A percentile compares a stretch with the other conserved stretches of the same genome.
Evolutionary conservation across 2,113 vertebrate species (phyloP).

Genomic region (Porphyrio hochstetteri): DNA sequence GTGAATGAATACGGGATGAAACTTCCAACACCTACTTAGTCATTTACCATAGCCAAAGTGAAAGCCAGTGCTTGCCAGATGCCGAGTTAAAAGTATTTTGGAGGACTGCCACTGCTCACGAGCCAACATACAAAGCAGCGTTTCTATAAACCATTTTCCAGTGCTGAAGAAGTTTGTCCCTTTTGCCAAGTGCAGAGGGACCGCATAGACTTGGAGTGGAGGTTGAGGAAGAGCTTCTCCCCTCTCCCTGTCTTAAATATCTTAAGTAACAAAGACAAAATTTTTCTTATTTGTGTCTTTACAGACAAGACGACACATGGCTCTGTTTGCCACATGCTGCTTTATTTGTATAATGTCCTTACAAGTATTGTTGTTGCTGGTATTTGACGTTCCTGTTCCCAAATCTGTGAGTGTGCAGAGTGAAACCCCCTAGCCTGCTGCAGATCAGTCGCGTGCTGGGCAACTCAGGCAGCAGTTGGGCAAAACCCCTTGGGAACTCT

Average conservation of each 20-base stretch:
- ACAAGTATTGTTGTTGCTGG: fast-evolving
- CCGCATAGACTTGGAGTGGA: neutral
- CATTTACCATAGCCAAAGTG: neutral
- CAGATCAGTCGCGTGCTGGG: fast-evolving
- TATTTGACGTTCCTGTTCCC: neutral
- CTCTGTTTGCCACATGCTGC: neutral
- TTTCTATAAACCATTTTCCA: neutral
- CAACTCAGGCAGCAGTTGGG: neutral
- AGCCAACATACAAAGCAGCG: neutral
- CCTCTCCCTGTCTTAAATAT: neutral
- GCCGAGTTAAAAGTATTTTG: neutral
- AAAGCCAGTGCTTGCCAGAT: neutral
- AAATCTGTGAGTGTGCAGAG: too few relatives aligned
- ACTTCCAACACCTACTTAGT: neutral
- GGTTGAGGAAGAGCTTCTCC: neutral
- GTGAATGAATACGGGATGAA: neutral
- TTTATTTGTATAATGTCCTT: neutral
- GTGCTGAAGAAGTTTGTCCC: neutral
- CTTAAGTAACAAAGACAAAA: neutral
- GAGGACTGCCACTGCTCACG: neutral
- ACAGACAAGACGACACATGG: neutral
- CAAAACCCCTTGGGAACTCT: neutral
- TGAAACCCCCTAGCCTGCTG: neutral
- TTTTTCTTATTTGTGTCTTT: neutral
- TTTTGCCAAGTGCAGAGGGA: neutral